Evolutionary conservation across 2,888 invertebrate species (phyloP).

Genomic region (Coelogynopora nodosa): DNA sequence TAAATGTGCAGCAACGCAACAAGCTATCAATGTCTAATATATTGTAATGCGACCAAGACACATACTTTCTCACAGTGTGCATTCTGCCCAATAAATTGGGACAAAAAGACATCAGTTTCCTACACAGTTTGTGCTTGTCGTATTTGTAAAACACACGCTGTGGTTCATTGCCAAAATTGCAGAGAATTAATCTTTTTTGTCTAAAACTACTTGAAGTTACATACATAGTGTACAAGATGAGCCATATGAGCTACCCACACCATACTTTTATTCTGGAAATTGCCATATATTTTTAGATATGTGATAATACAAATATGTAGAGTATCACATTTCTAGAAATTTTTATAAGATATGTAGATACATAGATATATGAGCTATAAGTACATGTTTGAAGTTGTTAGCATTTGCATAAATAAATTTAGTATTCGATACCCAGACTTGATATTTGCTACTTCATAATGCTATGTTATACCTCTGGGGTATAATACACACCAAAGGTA

Average conservation of each 20-base stretch:
- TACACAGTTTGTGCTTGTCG: slow-evolving; percentile 3
- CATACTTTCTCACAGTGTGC: not conserved
- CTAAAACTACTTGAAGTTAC: not conserved
- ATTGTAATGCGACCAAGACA: too few species aligned
- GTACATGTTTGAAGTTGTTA: not conserved
- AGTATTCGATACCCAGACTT: not conserved
- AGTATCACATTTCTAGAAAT: not conserved
- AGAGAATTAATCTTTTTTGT: not conserved
- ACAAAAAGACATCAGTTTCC: slow-evolving; percentile 23
- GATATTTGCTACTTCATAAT: too few species aligned
- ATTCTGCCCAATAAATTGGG: not conserved
- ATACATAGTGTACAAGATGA: too few species aligned
- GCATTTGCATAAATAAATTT: not conserved
- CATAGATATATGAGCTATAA: not conserved
- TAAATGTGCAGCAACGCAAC: too few species aligned
- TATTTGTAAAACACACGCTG: slow-evolving; percentile 3
- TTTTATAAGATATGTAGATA: not conserved
- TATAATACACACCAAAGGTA: too few species aligned
- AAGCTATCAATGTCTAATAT: too few species aligned
- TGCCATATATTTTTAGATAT: not conserved
- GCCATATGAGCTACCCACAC: not conserved
- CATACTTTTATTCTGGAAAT: not conserved
- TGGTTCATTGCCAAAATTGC: not conserved
- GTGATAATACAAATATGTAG: not conserved
- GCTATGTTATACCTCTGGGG: too few species aligned